A percentile compares a stretch with the other conserved stretches of the same genome.
Conservation (phyloP, 1,140 invertebrate genomes). For the Trichomalopsis sarcophagae region DNA sequence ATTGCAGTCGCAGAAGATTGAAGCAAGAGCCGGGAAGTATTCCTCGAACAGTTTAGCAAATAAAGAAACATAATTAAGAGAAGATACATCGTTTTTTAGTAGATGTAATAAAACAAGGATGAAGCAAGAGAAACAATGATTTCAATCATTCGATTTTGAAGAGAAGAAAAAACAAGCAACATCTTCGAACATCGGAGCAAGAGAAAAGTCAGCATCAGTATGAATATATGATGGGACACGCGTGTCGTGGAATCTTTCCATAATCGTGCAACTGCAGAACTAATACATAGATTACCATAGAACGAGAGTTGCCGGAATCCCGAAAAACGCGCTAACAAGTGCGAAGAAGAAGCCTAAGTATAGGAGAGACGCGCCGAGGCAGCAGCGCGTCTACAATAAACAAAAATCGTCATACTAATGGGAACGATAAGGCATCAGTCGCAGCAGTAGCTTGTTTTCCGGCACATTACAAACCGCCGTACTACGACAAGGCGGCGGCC, state of each 20-base stretch:
- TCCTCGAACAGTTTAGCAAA: background rate
- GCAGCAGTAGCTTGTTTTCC: slow-evolving; percentile 6
- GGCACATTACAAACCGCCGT: background rate
- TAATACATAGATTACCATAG: background rate
- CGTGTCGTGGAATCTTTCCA: too few species aligned
- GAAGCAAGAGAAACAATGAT: too few species aligned
- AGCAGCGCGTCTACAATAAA: background rate
- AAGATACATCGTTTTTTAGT: background rate
- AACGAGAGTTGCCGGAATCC: background rate
- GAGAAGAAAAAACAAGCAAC: too few species aligned
- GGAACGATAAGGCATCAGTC: slow-evolving; percentile 24
- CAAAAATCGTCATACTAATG: slow-evolving; percentile 37
- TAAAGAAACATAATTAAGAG: background rate
- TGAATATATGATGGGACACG: too few species aligned
- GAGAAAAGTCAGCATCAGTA: too few species aligned
- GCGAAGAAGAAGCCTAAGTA: background rate
- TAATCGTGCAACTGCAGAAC: too few species aligned
- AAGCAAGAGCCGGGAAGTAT: background rate
- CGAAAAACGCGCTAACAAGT: background rate
- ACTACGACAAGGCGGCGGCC: background rate
- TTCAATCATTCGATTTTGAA: too few species aligned
- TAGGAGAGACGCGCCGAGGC: too few species aligned
- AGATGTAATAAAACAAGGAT: too few species aligned
- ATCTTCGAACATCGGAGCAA: too few species aligned
- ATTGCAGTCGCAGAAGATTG: slow-evolving; percentile 13